Conservation (phyloP, 2,797 vertebrate species). For the Sebastes iracundus region DNA sequence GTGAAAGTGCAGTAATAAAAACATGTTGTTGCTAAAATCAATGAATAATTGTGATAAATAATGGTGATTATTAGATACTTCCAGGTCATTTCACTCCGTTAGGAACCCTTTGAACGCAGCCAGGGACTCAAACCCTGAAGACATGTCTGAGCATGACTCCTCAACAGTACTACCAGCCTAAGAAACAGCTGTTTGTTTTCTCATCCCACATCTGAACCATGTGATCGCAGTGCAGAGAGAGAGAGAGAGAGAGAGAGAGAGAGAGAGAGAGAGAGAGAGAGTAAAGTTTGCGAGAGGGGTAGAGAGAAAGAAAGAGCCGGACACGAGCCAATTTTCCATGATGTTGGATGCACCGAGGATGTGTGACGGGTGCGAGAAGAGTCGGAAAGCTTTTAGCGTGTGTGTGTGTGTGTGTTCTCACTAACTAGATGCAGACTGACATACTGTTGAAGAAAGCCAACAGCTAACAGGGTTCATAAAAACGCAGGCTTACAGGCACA, state of each 20-base stretch:
- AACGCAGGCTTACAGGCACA: slow-evolving; percentile 51
- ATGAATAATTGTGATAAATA: too few relatives aligned
- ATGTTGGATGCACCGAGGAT: slow-evolving; percentile 87
- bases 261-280: slow-evolving; percentile 33
- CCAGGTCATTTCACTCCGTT: too few relatives aligned
- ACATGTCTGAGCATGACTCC: neutral
- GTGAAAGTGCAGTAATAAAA: too few relatives aligned
- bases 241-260: slow-evolving; percentile 21
- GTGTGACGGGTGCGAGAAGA: slow-evolving; percentile 67
- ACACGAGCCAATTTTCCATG: slow-evolving; percentile 92
- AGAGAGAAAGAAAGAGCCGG: slow-evolving; percentile 44
- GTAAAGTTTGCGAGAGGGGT: slow-evolving; percentile 28
- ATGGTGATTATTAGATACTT: too few relatives aligned
- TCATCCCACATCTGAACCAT: slow-evolving; percentile 29
- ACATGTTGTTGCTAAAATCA: too few relatives aligned
- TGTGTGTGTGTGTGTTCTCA: slow-evolving; percentile 36
- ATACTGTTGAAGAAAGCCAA: slow-evolving; percentile 69
- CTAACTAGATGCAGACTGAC: slow-evolving; percentile 75
- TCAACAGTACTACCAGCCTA: slow-evolving; percentile 8
- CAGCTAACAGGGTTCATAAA: slow-evolving; percentile 87
- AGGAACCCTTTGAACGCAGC: too few relatives aligned
- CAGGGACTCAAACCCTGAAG: neutral
- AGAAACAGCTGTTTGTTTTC: slow-evolving; percentile 40
- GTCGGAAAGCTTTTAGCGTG: slow-evolving; percentile 57
- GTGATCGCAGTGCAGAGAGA: slow-evolving; percentile 8